These are phyloP conservation scores for Diuraphis noxia DNA, from an alignment of 1,140 invertebrate genomes.

Conservation along the genomic window DNA sequence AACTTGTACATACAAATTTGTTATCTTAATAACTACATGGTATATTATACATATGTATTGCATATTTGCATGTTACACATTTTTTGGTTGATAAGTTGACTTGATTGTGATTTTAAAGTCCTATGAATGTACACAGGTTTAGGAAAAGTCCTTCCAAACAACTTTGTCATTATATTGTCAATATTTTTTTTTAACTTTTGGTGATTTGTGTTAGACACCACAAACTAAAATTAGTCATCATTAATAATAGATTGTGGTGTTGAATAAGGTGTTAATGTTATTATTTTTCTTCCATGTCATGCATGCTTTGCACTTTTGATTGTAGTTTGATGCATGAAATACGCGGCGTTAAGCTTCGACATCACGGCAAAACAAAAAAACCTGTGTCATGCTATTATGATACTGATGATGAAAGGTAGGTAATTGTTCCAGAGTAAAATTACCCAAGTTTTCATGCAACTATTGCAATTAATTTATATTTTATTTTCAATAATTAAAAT, in stretches of 20 bases:
- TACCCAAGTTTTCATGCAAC: background rate
- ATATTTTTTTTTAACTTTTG: background rate
- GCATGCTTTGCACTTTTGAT: slow-evolving; percentile 46
- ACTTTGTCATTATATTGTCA: background rate
- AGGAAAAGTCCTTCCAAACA: background rate
- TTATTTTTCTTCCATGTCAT: slow-evolving; percentile 29
- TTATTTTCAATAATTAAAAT: background rate
- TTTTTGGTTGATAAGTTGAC: background rate
- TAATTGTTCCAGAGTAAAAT: background rate
- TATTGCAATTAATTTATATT: background rate
- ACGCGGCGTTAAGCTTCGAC: slow-evolving; percentile 30
- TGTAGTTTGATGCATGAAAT: slow-evolving; percentile 43
- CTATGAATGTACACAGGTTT: background rate
- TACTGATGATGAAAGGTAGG: slow-evolving; percentile 33
- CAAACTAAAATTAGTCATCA: background rate
- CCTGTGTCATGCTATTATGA: slow-evolving; percentile 32
- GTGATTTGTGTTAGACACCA: slow-evolving; percentile 1
- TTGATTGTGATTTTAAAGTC: background rate
- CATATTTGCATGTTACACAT: background rate
- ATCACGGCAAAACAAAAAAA: slow-evolving; percentile 34
- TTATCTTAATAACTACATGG: background rate
- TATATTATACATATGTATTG: background rate
- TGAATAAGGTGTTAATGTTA: background rate
- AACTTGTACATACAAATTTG: background rate
- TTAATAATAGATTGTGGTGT: background rate